Evolutionary conservation across 2,113 vertebrate species (phyloP).

Genomic region (Alethe diademata): DNA sequence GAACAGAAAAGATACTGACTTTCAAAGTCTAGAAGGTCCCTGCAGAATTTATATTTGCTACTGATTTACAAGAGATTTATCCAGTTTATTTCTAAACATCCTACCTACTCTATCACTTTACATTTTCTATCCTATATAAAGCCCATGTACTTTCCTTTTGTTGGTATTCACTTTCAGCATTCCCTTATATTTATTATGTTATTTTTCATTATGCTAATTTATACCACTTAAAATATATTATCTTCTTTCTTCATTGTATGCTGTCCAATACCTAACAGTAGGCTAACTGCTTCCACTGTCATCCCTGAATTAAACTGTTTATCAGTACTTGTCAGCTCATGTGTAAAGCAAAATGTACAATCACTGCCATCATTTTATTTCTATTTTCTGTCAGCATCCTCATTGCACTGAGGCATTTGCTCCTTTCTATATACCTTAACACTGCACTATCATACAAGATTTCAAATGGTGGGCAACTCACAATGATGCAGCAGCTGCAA

Average conservation of each 20-base stretch:
- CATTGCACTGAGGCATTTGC: neutral
- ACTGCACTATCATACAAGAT: neutral
- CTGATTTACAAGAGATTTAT: neutral
- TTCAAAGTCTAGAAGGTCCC: neutral
- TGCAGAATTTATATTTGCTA: neutral
- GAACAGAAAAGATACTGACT: neutral
- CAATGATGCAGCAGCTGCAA: neutral
- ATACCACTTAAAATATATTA: neutral
- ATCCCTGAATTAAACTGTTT: neutral
- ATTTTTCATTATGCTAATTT: neutral
- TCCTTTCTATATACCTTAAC: neutral
- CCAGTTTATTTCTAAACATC: neutral
- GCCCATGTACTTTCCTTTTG: neutral
- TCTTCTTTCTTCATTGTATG: neutral
- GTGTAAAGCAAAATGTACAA: neutral
- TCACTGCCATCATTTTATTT: neutral
- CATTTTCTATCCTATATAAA: neutral
- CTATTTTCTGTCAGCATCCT: constrained; percentile 1
- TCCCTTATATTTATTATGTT: neutral
- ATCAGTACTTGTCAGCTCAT: neutral
- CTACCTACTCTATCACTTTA: neutral
- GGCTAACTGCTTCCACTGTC: neutral
- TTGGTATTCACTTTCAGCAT: neutral
- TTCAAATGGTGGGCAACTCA: neutral
- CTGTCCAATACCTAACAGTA: neutral